Evolutionary conservation across 2,113 vertebrate species (phyloP).

Genomic region (Galbula dea): DNA sequence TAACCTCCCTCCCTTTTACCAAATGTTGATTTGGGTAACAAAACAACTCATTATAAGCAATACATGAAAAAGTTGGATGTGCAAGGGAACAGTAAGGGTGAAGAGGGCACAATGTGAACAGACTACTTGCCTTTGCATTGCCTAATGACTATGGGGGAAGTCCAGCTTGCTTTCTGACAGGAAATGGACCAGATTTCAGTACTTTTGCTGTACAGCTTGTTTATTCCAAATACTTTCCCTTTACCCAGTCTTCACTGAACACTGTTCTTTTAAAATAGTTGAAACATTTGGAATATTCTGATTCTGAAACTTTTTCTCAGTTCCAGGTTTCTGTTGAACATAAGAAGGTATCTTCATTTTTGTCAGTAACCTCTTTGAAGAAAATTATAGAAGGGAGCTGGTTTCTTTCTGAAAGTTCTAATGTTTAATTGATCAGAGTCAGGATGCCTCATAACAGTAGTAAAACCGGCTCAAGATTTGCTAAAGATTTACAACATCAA

Average conservation of each 20-base stretch:
- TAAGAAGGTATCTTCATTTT: background rate
- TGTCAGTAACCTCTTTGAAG: background rate
- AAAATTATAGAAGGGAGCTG: background rate
- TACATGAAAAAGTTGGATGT: background rate
- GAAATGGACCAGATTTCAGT: background rate
- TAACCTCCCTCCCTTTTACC: background rate
- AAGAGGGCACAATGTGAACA: background rate
- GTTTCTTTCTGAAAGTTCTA: background rate
- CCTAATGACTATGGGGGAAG: background rate
- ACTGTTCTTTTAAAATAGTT: background rate
- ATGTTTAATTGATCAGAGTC: background rate
- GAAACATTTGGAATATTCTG: background rate
- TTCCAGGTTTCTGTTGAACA: background rate
- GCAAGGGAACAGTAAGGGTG: background rate
- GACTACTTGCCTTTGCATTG: background rate
- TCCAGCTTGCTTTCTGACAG: background rate
- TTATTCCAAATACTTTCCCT: background rate
- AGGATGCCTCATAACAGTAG: background rate
- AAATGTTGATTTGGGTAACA: background rate
- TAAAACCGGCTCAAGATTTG: background rate
- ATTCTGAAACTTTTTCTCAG: background rate
- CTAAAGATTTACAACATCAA: background rate
- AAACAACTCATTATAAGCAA: background rate
- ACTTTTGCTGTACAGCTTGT: background rate
- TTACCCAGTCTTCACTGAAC: background rate